Evolutionary conservation across 2,888 invertebrate genomes (phyloP).

Genomic region (Cynaeus angustus): DNA sequence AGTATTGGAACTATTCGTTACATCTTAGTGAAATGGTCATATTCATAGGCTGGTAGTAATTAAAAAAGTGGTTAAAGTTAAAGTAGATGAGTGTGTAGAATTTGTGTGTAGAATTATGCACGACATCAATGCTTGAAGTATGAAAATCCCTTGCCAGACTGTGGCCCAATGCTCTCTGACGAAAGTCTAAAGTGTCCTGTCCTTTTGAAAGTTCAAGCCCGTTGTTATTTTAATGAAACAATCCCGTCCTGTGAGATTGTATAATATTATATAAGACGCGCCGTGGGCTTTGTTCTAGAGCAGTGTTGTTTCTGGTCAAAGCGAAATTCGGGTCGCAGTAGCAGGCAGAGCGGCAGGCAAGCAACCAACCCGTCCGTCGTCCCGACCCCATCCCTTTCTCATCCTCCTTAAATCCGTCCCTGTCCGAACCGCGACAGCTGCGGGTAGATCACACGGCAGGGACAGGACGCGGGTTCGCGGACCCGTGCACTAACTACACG

Average conservation of each 20-base stretch:
- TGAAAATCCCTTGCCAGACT: background rate
- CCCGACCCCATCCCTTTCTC: conserved; percentile 30
- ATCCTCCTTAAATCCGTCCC: conserved; percentile 57
- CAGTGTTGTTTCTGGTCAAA: conserved; percentile 47
- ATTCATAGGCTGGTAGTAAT: too few relatives aligned
- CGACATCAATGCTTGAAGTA: too few relatives aligned
- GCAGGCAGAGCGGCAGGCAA: conserved; percentile 12
- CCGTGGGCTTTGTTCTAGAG: conserved; percentile 43
- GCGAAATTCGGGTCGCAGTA: conserved; percentile 47
- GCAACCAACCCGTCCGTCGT: conserved; percentile 11
- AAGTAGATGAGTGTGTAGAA: too few relatives aligned
- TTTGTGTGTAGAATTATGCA: too few relatives aligned
- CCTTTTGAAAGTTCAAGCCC: conserved; percentile 36
- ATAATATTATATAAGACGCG: conserved; percentile 43
- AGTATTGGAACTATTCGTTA: too few relatives aligned
- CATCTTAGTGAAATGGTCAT: too few relatives aligned
- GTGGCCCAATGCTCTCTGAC: background rate
- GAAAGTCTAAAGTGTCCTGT: conserved; percentile 29
- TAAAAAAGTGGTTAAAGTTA: too few relatives aligned
- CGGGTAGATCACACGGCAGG: conserved; percentile 57
- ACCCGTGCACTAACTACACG: conserved; percentile 53
- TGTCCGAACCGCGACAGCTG: conserved; percentile 59
- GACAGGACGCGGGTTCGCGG: conserved; percentile 56
- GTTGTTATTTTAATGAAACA: conserved; percentile 47
- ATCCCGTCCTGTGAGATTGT: conserved; percentile 38